Conservation (phyloP, 2,113 vertebrate genomes). For the Callopanchax toddi region DNA sequence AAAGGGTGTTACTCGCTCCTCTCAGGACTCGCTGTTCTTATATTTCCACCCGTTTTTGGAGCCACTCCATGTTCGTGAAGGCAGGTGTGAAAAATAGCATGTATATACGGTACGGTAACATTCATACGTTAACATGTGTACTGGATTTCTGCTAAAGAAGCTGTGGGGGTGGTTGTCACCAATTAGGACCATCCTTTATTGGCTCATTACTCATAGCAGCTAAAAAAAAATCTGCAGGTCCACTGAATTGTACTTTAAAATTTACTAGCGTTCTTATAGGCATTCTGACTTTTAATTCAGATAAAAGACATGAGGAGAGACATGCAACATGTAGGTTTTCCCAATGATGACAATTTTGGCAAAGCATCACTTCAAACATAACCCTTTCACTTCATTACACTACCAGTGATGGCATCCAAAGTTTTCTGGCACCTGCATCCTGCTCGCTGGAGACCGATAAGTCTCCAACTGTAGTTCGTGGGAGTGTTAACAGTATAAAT, state of each 20-base stretch:
- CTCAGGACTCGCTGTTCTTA: neutral
- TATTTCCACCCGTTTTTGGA: constrained; percentile 2
- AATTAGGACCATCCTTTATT: constrained; percentile 15
- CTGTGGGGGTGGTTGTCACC: constrained; percentile 23
- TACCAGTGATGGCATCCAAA: constrained; percentile 9
- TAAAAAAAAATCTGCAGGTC: neutral
- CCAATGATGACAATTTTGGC: neutral
- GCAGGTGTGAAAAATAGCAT: constrained; percentile 5
- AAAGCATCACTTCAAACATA: constrained; percentile 6
- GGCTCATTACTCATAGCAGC: constrained; percentile 18
- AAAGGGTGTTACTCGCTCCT: constrained; percentile 4
- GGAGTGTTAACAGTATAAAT: constrained; percentile 74
- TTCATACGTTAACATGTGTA: neutral
- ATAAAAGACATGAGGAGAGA: neutral
- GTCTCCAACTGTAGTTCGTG: constrained; percentile 63
- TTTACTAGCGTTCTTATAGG: too few relatives aligned
- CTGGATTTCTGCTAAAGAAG: constrained; percentile 3
- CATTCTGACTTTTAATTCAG: neutral
- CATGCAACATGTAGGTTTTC: neutral
- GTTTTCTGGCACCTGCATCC: constrained; percentile 44
- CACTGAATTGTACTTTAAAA: constrained; percentile 10
- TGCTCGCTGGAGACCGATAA: constrained; percentile 36
- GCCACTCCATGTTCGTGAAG: neutral
- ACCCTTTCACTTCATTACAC: constrained; percentile 15
- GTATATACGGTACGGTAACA: neutral